These are phyloP conservation scores for Phataginus tetradactyla DNA, from an alignment of 2,797 vertebrate genomes.

Conservation along the genomic window DNA sequence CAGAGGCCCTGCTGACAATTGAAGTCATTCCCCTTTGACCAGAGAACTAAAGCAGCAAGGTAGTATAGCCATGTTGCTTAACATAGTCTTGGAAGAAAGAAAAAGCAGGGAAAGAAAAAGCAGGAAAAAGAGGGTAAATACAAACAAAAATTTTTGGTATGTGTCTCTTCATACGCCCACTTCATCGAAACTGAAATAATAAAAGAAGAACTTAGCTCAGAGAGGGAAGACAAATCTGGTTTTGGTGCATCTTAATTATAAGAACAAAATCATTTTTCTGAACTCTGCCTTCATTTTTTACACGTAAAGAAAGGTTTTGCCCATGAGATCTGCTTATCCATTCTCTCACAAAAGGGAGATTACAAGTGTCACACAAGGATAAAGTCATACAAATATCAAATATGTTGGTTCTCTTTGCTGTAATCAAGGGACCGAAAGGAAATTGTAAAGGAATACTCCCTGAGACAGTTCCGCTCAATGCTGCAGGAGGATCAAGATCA, in stretches of 20 bases:
- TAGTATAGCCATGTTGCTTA: fast-evolving
- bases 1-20: background rate
- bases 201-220: background rate
- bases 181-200: background rate
- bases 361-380: background rate
- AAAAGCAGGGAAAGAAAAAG: too few species aligned
- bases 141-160: background rate
- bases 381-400: background rate
- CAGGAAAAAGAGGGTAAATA: too few species aligned
- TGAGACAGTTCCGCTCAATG: background rate
- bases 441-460: background rate
- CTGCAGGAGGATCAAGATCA: background rate
- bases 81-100: background rate
- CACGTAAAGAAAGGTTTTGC: background rate
- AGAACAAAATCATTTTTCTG: background rate
- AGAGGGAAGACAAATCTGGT: background rate
- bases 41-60: background rate
- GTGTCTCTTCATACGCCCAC: background rate
- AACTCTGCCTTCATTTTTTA: background rate
- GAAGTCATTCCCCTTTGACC: background rate
- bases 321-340: background rate
- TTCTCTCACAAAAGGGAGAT: background rate
- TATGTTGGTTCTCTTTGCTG: background rate
- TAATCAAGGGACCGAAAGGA: background rate
- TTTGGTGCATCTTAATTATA: background rate